Conservation (phyloP, 2,113 vertebrate species). For the Neomonachus schauinslandi region DNA sequence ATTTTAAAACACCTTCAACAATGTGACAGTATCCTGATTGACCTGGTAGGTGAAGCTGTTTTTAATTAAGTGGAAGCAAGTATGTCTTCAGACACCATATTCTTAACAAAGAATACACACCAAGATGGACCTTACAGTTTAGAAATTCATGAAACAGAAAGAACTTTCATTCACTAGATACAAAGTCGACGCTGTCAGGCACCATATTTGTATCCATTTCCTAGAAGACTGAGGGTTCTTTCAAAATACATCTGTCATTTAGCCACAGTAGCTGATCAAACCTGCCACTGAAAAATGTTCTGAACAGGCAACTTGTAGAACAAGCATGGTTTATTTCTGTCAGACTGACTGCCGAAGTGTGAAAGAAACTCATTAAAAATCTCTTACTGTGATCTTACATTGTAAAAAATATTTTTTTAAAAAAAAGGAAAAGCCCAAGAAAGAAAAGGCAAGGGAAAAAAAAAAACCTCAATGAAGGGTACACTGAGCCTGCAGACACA, state of each 20-base stretch:
- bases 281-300: constrained; percentile 85
- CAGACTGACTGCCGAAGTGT: constrained; percentile 86
- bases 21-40: neutral
- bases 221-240: constrained; percentile 78
- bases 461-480: constrained; percentile 85
- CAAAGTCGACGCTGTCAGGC: constrained; percentile 57
- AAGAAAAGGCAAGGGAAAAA: constrained; percentile 74
- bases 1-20: neutral
- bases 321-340: constrained; percentile 86
- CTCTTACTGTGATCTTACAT: constrained; percentile 87
- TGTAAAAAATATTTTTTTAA: constrained; percentile 54
- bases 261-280: constrained; percentile 83
- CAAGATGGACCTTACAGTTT: constrained; percentile 15
- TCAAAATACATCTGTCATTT: constrained; percentile 83
- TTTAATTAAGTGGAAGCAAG: constrained; percentile 18
- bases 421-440: constrained; percentile 78
- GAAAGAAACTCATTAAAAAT: constrained; percentile 91
- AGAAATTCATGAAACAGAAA: constrained; percentile 74
- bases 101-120: constrained; percentile 65
- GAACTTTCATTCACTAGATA: constrained; percentile 39
- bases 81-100: neutral
- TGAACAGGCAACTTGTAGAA: constrained; percentile 85
- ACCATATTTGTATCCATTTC: constrained; percentile 78
- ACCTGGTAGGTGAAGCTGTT: neutral
- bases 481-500: constrained; percentile 80